These are phyloP conservation scores for Acrobasis suavella DNA, from an alignment of 2,888 invertebrate genomes.

Conservation along the genomic window DNA sequence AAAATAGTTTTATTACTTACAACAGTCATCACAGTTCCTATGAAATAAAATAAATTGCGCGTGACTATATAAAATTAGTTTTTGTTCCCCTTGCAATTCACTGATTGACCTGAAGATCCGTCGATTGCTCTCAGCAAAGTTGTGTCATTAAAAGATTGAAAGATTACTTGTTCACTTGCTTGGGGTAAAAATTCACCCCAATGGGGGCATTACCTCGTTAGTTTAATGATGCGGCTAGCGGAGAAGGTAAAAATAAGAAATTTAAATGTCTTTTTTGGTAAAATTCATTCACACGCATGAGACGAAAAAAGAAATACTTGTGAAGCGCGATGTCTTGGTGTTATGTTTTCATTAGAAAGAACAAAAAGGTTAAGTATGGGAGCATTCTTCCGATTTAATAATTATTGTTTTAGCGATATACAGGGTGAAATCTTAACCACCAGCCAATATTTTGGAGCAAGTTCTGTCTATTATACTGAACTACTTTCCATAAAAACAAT, in stretches of 20 bases:
- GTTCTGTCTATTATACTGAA: too few relatives aligned
- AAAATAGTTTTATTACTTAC: too few relatives aligned
- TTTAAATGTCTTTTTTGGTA: constrained; percentile 32
- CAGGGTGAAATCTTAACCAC: too few relatives aligned
- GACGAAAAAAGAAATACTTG: too few relatives aligned
- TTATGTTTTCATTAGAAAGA: too few relatives aligned
- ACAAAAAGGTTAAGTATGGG: too few relatives aligned
- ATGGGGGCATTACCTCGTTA: constrained; percentile 71
- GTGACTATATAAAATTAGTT: constrained; percentile 19
- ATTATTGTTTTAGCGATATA: too few relatives aligned
- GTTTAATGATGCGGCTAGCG: constrained; percentile 73
- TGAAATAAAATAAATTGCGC: constrained; percentile 12
- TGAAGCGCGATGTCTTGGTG: too few relatives aligned
- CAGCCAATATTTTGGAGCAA: too few relatives aligned
- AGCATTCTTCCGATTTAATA: too few relatives aligned
- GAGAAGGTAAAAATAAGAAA: constrained; percentile 46
- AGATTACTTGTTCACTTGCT: constrained; percentile 70
- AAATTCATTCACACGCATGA: too few relatives aligned
- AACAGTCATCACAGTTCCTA: background rate
- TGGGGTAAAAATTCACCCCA: constrained; percentile 67
- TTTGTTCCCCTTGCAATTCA: constrained; percentile 34
- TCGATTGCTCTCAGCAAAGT: constrained; percentile 51
- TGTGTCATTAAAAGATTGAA: constrained; percentile 79
- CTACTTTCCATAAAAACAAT: too few relatives aligned
- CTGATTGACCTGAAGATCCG: constrained; percentile 43